Conservation (phyloP, 2,113 vertebrate species). For the Rousettus leschenaultii region DNA sequence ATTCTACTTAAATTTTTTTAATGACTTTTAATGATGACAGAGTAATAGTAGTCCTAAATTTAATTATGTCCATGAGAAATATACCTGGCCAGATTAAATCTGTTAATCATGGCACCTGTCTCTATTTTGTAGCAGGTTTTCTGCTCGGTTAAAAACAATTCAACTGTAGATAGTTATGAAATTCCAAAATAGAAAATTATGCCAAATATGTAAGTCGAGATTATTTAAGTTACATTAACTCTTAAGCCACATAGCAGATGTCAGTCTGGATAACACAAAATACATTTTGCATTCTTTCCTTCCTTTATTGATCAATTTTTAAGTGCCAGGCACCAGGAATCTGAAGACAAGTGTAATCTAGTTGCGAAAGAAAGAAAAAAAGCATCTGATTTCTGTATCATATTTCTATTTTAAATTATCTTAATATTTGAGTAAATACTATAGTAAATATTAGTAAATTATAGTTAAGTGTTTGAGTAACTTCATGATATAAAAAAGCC, state of each 20-base stretch:
- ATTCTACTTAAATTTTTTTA: neutral
- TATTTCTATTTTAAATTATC: neutral
- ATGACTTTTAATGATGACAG: neutral
- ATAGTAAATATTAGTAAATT: too few relatives aligned
- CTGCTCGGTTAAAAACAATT: neutral
- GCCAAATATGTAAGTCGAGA: neutral
- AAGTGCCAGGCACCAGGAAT: neutral
- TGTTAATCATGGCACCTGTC: neutral
- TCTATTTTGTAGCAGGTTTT: neutral
- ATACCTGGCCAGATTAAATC: neutral
- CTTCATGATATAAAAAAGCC: neutral
- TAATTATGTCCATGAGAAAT: neutral
- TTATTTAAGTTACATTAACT: neutral
- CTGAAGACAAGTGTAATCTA: neutral
- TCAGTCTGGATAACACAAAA: neutral
- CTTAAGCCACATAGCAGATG: neutral
- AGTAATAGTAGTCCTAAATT: neutral
- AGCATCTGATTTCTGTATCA: neutral
- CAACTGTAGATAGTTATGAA: neutral
- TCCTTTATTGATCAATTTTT: neutral
- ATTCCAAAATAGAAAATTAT: neutral
- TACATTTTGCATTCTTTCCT: neutral
- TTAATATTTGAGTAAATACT: neutral
- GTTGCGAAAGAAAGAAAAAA: neutral
- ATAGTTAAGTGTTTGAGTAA: too few relatives aligned